phyloP scores from a whole-genome alignment of 2,797 vertebrate species.

The Spatula clypeata region DNA sequence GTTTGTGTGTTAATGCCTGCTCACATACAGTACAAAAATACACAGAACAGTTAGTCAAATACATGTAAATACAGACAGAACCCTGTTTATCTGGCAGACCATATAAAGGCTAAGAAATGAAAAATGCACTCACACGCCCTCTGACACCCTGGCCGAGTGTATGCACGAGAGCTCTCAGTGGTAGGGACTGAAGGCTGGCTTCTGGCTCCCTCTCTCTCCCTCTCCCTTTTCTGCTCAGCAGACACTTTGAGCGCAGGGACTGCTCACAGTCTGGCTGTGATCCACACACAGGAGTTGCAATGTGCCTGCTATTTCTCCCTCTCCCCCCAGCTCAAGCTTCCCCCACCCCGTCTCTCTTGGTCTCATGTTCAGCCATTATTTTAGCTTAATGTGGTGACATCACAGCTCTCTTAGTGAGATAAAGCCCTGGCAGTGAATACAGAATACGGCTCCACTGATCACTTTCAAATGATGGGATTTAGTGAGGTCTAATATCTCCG shows the following conservation, averaged over 20 bases:
- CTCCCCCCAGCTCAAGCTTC: slow-evolving; percentile 6
- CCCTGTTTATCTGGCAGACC: slow-evolving; percentile 64
- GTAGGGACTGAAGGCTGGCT: slow-evolving; percentile 60
- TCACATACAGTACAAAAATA: slow-evolving; percentile 51
- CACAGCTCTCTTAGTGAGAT: slow-evolving; percentile 82
- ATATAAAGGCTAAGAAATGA: slow-evolving; percentile 72
- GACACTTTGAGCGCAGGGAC: slow-evolving; percentile 87
- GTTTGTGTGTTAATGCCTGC: slow-evolving; percentile 20
- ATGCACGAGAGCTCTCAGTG: slow-evolving; percentile 21
- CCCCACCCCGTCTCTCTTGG: slow-evolving; percentile 73
- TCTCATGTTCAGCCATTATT: slow-evolving; percentile 85
- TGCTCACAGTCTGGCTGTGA: slow-evolving; percentile 87
- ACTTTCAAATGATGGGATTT: neutral
- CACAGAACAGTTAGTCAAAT: slow-evolving; percentile 50
- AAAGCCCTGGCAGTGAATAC: slow-evolving; percentile 63
- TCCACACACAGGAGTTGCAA: slow-evolving; percentile 89
- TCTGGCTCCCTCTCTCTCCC: slow-evolving; percentile 84
- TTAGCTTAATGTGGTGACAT: slow-evolving; percentile 89
- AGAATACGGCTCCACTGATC: neutral
- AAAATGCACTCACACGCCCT: slow-evolving; percentile 80
- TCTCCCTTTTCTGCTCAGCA: slow-evolving; percentile 82
- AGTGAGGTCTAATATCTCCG: neutral
- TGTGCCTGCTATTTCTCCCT: slow-evolving; percentile 86
- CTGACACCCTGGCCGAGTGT: slow-evolving; percentile 66
- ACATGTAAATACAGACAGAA: slow-evolving; percentile 68